phyloP scores from a whole-genome alignment of 2,888 invertebrate species.

The Scaptomyza reducta region DNA sequence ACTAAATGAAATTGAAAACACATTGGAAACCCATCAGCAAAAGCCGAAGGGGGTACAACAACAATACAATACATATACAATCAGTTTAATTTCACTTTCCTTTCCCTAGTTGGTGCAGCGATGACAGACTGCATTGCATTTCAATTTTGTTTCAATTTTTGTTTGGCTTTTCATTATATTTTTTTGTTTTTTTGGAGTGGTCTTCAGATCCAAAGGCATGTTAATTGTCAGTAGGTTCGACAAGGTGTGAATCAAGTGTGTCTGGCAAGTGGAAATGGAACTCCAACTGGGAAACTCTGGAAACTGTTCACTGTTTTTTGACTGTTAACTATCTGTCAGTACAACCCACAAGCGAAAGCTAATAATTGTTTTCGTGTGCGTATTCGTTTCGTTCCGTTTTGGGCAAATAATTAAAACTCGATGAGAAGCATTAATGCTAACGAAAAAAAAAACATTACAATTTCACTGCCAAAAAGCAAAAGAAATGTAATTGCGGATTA shows the following conservation, averaged over 20 bases:
- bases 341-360: constrained; percentile 60
- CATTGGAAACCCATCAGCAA: constrained; percentile 50
- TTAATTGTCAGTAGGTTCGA: constrained; percentile 59
- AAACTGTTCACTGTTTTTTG: neutral
- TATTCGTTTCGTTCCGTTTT: constrained; percentile 12
- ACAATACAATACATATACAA: neutral
- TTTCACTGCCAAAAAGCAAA: constrained; percentile 72
- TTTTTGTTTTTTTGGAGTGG: constrained; percentile 50
- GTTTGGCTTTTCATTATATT: constrained; percentile 26
- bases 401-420: constrained; percentile 57
- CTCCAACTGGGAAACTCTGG: constrained; percentile 31
- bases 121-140: constrained; percentile 68
- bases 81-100: constrained; percentile 70
- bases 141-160: constrained; percentile 56
- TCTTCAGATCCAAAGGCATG: constrained; percentile 57
- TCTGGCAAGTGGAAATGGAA: constrained; percentile 41
- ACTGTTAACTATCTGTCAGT: constrained; percentile 14
- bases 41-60: neutral
- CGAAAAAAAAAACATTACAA: constrained; percentile 28
- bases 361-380: constrained; percentile 31
- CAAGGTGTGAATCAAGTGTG: constrained; percentile 40
- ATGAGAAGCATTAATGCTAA: constrained; percentile 51
- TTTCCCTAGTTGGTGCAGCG: constrained; percentile 64
- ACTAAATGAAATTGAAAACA: constrained; percentile 72
- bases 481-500: constrained; percentile 64